A percentile compares a stretch with the other conserved stretches of the same genome.
These are phyloP conservation scores for Scaptomyza tumidula DNA, from an alignment of 2,888 invertebrate genomes.

Conservation along the genomic window DNA sequence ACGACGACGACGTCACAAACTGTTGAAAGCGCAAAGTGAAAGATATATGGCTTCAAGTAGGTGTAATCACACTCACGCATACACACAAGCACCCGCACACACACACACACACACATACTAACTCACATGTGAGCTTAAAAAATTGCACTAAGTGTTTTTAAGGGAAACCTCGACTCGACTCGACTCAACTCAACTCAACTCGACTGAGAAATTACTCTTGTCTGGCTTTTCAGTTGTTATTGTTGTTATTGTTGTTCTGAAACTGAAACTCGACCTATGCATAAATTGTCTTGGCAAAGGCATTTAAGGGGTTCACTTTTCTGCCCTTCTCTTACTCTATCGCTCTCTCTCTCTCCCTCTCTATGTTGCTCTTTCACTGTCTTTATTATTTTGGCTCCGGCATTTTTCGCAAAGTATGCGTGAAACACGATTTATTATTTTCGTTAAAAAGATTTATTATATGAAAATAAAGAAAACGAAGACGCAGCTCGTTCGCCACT, in stretches of 20 bases:
- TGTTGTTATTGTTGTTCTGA: conserved; percentile 19
- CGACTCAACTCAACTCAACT: conserved; percentile 38
- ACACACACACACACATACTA: conserved; percentile 36
- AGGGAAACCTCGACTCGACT: conserved; percentile 53
- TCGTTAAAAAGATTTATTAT: conserved; percentile 77
- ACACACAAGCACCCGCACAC: conserved; percentile 56
- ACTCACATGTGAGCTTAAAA: conserved; percentile 50
- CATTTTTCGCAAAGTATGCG: conserved; percentile 68
- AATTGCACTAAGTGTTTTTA: conserved; percentile 74
- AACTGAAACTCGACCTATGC: conserved; percentile 64
- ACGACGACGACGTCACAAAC: conserved; percentile 73
- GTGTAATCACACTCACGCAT: conserved; percentile 69
- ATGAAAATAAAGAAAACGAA: conserved; percentile 2
- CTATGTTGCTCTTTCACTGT: conserved; percentile 10
- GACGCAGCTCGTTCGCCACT: conserved; percentile 22
- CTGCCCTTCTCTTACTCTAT: conserved; percentile 11
- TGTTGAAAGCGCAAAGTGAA: conserved; percentile 80
- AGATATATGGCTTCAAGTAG: conserved; percentile 80
- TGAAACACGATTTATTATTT: conserved; percentile 78
- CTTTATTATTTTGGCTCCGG: conserved; percentile 58
- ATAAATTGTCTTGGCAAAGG: conserved; percentile 64
- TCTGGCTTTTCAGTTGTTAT: conserved; percentile 24
- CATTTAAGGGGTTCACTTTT: conserved; percentile 47
- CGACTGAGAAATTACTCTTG: conserved; percentile 66
- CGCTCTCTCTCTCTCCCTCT: neutral